These are phyloP conservation scores for Tiaroga cobitis DNA, from an alignment of 2,797 vertebrate genomes.

Conservation along the genomic window DNA sequence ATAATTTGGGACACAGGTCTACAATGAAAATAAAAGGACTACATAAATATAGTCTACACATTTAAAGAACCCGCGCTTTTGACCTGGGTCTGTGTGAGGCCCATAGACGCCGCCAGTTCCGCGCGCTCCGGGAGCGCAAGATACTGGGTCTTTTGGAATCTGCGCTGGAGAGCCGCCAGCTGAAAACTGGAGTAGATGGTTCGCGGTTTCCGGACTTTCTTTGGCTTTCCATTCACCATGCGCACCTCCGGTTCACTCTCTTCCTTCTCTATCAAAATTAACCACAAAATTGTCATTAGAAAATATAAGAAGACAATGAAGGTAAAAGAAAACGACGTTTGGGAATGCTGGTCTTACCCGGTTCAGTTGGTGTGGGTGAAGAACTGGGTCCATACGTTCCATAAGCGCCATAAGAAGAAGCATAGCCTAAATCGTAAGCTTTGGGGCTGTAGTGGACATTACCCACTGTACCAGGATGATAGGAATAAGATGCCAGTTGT, in stretches of 20 bases:
- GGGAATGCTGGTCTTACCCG: slow-evolving; percentile 70
- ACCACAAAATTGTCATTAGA: slow-evolving; percentile 27
- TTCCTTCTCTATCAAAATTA: slow-evolving; percentile 79
- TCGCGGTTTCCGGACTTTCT: slow-evolving; percentile 87
- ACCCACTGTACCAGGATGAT: slow-evolving; percentile 75
- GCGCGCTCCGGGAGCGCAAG: slow-evolving; percentile 86
- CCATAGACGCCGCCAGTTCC: slow-evolving; percentile 85
- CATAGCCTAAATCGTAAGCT: slow-evolving; percentile 82
- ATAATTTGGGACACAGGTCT: background rate
- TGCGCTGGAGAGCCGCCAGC: slow-evolving; percentile 84
- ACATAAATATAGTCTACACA: background rate
- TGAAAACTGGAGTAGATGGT: slow-evolving; percentile 91
- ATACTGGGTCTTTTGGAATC: slow-evolving; percentile 88
- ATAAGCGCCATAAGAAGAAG: slow-evolving; percentile 79
- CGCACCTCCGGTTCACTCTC: slow-evolving; percentile 86
- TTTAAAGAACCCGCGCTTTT: background rate
- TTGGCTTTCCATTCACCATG: slow-evolving; percentile 88
- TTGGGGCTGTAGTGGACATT: slow-evolving; percentile 80
- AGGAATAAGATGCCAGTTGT: slow-evolving; percentile 82
- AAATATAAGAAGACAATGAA: background rate
- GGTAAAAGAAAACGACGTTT: background rate
- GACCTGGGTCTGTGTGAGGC: slow-evolving; percentile 89
- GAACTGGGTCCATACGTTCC: slow-evolving; percentile 80
- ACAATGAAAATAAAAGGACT: background rate
- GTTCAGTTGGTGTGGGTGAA: slow-evolving; percentile 81